Conservation (phyloP, 2,113 vertebrate genomes). For the Pelobates fuscus region DNA sequence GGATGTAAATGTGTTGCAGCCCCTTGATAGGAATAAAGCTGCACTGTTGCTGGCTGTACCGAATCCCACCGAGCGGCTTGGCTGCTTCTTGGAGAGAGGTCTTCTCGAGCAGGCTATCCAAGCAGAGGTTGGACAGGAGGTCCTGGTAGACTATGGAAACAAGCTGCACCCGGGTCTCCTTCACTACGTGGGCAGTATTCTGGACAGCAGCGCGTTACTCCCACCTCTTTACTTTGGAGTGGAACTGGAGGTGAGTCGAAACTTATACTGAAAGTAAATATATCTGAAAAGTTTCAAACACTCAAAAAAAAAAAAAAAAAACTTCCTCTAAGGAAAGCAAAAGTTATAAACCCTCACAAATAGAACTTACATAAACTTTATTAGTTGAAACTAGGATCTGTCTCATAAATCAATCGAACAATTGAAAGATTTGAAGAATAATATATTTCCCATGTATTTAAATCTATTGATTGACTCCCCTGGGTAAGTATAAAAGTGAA, state of each 20-base stretch:
- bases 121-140: constrained; percentile 43
- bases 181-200: constrained; percentile 66
- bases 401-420: too few relatives aligned
- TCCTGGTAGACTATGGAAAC: constrained; percentile 61
- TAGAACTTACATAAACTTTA: too few relatives aligned
- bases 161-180: constrained; percentile 64
- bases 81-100: constrained; percentile 56
- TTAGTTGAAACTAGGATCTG: too few relatives aligned
- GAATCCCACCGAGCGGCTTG: constrained; percentile 58
- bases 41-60: constrained; percentile 66
- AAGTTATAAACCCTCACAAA: too few relatives aligned
- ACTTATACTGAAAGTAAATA: too few relatives aligned
- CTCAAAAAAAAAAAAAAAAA: too few relatives aligned
- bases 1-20: constrained; percentile 36
- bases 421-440: too few relatives aligned
- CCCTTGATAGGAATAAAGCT: constrained; percentile 48
- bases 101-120: constrained; percentile 55
- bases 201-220: neutral
- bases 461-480: too few relatives aligned
- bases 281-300: too few relatives aligned
- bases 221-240: constrained; percentile 70
- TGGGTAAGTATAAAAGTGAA: too few relatives aligned
- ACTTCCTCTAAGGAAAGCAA: too few relatives aligned
- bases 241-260: constrained; percentile 74
- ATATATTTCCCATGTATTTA: too few relatives aligned